A percentile compares a stretch with the other conserved stretches of the same genome.
Evolutionary conservation across 2,888 invertebrate species (phyloP).

Genomic region (Harpagoxenus sublaevis): DNA sequence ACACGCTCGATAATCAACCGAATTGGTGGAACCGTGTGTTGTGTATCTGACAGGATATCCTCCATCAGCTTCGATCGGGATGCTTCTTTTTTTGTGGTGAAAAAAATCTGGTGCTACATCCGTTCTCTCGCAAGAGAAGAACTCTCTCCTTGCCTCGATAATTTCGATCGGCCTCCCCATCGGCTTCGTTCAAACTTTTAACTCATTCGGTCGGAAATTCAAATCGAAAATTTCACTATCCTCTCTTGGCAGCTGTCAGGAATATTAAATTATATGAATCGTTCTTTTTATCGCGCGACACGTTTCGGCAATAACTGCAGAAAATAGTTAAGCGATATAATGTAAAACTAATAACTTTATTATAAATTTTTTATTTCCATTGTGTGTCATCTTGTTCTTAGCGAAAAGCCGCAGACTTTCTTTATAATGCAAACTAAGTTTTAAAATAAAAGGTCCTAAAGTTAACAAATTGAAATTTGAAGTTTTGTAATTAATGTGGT

Average conservation of each 20-base stretch:
- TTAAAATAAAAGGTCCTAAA: background rate
- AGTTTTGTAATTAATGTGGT: constrained; percentile 1
- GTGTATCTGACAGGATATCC: constrained; percentile 73
- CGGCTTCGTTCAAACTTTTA: constrained; percentile 44
- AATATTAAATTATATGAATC: background rate
- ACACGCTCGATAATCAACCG: constrained; percentile 63
- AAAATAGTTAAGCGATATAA: background rate
- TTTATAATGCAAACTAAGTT: background rate
- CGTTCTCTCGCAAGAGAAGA: constrained; percentile 57
- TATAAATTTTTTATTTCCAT: constrained; percentile 1
- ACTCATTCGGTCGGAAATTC: constrained; percentile 27
- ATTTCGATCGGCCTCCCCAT: constrained; percentile 64
- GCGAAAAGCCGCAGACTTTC: background rate
- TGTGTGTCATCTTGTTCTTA: background rate
- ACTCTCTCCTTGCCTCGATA: constrained; percentile 63
- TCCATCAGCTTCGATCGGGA: constrained; percentile 64
- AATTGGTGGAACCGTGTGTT: constrained; percentile 61
- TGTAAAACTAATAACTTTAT: background rate
- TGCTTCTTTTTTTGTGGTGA: constrained; percentile 48
- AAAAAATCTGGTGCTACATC: constrained; percentile 63
- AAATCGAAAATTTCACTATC: constrained; percentile 32
- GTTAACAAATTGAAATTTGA: constrained; percentile 11
- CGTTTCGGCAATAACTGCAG: background rate
- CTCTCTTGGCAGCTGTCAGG: background rate
- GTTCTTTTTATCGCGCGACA: background rate